Conservation (phyloP, 2,113 vertebrate genomes). For the Actinemys pallida region DNA sequence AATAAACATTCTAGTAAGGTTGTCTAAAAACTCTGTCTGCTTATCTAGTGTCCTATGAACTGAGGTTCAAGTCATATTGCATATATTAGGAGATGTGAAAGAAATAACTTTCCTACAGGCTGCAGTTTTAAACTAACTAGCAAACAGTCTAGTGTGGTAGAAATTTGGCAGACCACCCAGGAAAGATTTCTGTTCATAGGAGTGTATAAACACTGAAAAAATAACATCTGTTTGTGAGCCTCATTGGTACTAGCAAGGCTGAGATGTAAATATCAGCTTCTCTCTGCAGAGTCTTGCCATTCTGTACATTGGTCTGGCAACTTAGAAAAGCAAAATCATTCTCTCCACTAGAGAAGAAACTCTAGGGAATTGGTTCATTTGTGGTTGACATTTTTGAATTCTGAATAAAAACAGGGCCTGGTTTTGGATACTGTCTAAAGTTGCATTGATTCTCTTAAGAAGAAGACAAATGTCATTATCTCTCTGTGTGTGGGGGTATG, state of each 20-base stretch:
- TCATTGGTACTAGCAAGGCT: constrained; percentile 18
- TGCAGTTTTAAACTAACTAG: background rate
- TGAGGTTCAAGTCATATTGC: background rate
- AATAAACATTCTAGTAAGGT: background rate
- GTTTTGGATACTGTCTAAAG: background rate
- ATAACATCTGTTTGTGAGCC: constrained; percentile 19
- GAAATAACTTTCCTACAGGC: background rate
- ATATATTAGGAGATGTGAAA: background rate
- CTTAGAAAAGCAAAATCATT: background rate
- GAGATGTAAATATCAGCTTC: constrained; percentile 34
- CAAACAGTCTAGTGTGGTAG: constrained; percentile 7
- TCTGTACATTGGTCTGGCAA: background rate
- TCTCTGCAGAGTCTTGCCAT: background rate
- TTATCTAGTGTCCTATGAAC: background rate
- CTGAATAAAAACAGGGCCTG: background rate
- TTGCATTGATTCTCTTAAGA: background rate
- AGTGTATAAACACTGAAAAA: constrained; percentile 55
- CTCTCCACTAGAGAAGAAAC: background rate
- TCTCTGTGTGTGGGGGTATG: background rate
- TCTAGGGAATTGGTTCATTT: background rate
- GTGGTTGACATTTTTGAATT: background rate
- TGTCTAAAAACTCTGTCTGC: background rate
- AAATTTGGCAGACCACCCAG: constrained; percentile 8
- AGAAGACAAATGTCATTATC: background rate
- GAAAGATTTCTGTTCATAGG: background rate